Evolutionary conservation across 2,797 vertebrate species (phyloP).

Genomic region (Astyanax mexicanus): DNA sequence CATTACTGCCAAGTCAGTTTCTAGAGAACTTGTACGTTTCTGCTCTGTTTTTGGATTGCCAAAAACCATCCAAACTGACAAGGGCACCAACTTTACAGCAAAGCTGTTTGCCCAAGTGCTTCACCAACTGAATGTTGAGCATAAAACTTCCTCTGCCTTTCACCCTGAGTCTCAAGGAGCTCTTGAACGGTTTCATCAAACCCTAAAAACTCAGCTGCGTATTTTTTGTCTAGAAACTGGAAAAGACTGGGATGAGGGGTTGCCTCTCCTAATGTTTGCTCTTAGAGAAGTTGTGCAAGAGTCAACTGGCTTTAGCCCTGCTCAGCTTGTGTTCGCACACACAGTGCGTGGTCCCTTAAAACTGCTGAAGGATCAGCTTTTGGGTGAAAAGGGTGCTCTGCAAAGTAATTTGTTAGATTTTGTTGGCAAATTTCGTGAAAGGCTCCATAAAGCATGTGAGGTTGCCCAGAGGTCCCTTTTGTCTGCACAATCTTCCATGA

Average conservation of each 20-base stretch:
- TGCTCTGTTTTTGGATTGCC: not conserved
- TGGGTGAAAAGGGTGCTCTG: not conserved
- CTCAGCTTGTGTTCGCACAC: constrained; percentile 48
- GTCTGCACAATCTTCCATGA: not conserved
- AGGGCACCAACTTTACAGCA: not conserved
- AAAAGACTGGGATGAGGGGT: not conserved
- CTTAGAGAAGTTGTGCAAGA: constrained; percentile 31
- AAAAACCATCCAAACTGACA: not conserved
- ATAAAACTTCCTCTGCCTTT: constrained; percentile 1
- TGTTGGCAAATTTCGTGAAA: not conserved
- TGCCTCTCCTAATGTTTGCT: constrained; percentile 31
- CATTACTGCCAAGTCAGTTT: not conserved
- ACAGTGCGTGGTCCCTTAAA: constrained; percentile 6
- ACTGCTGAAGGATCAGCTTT: not conserved
- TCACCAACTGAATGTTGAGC: constrained; percentile 10
- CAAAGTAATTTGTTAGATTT: not conserved
- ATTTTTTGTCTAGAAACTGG: constrained; percentile 13
- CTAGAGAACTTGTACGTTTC: constrained; percentile 8
- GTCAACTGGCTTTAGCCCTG: constrained; percentile 32
- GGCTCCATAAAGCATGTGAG: not conserved
- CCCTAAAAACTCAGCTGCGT: constrained; percentile 16
- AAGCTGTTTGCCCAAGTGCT: constrained; percentile 21
- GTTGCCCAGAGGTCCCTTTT: not conserved
- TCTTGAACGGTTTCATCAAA: constrained; percentile 30
- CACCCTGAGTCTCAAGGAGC: constrained; percentile 30